Conservation (phyloP, 2,113 vertebrate genomes). For the Melanocharis versteri region DNA sequence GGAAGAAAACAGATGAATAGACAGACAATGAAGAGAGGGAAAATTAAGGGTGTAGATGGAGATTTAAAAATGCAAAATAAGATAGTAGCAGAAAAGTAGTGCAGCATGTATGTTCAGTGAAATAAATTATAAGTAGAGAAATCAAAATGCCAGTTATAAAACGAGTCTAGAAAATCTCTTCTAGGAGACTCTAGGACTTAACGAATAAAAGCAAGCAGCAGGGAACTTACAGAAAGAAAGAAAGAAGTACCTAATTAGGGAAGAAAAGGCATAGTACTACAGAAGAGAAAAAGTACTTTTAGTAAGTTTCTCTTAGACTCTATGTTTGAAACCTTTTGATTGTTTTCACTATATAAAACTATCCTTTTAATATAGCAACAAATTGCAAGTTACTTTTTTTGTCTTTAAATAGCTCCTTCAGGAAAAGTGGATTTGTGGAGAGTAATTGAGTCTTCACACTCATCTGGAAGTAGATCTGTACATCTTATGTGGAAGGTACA, state of each 20-base stretch:
- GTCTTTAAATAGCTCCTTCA: conserved; percentile 51
- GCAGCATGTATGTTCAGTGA: neutral
- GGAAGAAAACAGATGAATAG: neutral
- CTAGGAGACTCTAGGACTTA: neutral
- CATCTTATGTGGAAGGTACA: conserved; percentile 76
- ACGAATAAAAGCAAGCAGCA: neutral
- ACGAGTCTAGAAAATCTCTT: neutral
- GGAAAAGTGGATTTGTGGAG: conserved; percentile 74
- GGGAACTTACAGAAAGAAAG: neutral
- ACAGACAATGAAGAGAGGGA: neutral
- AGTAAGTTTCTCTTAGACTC: neutral
- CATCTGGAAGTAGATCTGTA: conserved; percentile 40
- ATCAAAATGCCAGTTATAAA: neutral
- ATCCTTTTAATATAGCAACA: neutral
- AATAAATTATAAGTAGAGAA: neutral
- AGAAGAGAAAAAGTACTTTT: neutral
- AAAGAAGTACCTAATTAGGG: neutral
- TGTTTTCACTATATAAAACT: neutral
- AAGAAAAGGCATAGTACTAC: neutral
- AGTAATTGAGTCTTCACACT: conserved; percentile 38
- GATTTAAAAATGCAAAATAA: neutral
- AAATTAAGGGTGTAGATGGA: neutral
- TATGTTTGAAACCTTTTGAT: neutral
- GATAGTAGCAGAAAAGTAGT: neutral
- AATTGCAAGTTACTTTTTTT: neutral